Percentiles rank a stretch among this genome's conserved stretches.
Conservation (phyloP, 2,888 invertebrate genomes). For the Pandemis cinnamomeana region DNA sequence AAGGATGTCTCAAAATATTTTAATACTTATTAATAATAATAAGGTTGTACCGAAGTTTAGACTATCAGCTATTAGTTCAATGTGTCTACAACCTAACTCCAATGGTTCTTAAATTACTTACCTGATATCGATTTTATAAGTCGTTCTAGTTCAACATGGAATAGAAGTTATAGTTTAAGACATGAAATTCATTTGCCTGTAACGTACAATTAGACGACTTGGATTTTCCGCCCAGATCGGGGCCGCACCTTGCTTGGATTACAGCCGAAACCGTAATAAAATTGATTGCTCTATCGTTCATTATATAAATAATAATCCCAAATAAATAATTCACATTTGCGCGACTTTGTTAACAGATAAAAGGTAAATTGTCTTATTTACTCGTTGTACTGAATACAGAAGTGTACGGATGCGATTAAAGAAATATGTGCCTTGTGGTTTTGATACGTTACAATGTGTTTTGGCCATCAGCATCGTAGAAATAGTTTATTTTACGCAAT, state of each 20-base stretch:
- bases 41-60: too few relatives aligned
- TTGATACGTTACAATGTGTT: too few relatives aligned
- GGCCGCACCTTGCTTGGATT: slow-evolving; percentile 51
- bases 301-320: slow-evolving; percentile 34
- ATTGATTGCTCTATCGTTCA: slow-evolving; percentile 64
- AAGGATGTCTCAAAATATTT: too few relatives aligned
- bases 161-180: not conserved
- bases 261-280: slow-evolving; percentile 66
- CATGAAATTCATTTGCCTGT: slow-evolving; percentile 57
- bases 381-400: not conserved
- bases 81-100: too few relatives aligned
- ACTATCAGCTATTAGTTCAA: too few relatives aligned
- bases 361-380: not conserved
- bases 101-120: too few relatives aligned
- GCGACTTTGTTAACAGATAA: slow-evolving; percentile 14
- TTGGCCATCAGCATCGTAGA: too few relatives aligned
- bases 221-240: slow-evolving; percentile 64
- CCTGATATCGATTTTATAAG: not conserved
- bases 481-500: too few relatives aligned
- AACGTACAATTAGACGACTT: slow-evolving; percentile 65
- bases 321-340: slow-evolving; percentile 38
- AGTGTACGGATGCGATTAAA: not conserved
- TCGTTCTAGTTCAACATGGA: not conserved
- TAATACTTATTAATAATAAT: too few relatives aligned
- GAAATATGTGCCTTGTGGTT: too few relatives aligned